Percentiles rank a stretch among this genome's conserved stretches.
Conservation (phyloP, 2,113 vertebrate genomes). For the Xiphophorus maculatus region DNA sequence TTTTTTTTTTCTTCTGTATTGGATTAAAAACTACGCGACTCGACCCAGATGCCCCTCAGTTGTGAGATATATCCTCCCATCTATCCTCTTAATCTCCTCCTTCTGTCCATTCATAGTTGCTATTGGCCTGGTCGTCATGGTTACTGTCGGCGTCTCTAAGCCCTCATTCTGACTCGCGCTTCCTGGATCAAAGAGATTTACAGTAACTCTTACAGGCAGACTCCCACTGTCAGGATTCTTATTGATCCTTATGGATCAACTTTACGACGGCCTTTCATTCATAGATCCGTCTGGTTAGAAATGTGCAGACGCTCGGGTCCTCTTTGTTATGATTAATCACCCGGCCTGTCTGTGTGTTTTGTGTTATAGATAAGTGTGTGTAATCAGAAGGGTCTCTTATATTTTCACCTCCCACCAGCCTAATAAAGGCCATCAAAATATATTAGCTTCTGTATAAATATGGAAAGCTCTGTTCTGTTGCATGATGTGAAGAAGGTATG, state of each 20-base stretch:
- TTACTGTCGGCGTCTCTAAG: constrained; percentile 60
- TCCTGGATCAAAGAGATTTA: constrained; percentile 34
- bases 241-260: not conserved
- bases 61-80: constrained; percentile 32
- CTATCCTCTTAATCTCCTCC: constrained; percentile 46
- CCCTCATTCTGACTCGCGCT: constrained; percentile 38
- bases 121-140: constrained; percentile 69
- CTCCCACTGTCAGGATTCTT: not conserved
- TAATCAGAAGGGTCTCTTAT: constrained; percentile 33
- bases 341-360: constrained; percentile 5
- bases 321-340: constrained; percentile 37
- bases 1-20: not conserved
- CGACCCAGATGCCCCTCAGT: constrained; percentile 34
- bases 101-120: constrained; percentile 66
- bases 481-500: constrained; percentile 3
- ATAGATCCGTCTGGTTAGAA: constrained; percentile 25
- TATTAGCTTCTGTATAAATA: constrained; percentile 21
- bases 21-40: constrained; percentile 19
- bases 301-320: not conserved
- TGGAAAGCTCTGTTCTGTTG: not conserved
- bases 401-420: constrained; percentile 19
- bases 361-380: constrained; percentile 24
- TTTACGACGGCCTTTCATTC: constrained; percentile 43
- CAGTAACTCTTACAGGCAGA: constrained; percentile 4
- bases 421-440: constrained; percentile 46